phyloP scores from a whole-genome alignment of 2,797 vertebrate species.

The Mycteria americana region DNA sequence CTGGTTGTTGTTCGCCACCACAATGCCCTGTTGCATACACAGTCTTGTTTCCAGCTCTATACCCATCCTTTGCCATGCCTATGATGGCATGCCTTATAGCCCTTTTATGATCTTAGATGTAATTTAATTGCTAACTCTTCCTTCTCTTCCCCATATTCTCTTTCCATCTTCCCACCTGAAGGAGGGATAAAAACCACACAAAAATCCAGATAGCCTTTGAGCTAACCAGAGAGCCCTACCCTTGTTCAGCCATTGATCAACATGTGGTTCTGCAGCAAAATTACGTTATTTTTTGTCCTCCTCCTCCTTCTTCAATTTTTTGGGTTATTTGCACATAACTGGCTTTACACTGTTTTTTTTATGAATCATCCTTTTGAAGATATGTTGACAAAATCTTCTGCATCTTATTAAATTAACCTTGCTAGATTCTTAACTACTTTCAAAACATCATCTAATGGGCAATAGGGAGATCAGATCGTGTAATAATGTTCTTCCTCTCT shows the following conservation, averaged over 20 bases:
- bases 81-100: background rate
- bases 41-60: background rate
- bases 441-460: accelerated
- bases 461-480: background rate
- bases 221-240: background rate
- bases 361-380: background rate
- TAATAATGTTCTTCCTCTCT: background rate
- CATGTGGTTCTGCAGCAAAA: background rate
- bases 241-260: background rate
- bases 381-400: background rate
- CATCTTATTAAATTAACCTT: background rate
- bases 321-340: background rate
- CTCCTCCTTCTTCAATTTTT: background rate
- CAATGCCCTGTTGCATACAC: background rate
- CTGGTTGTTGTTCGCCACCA: accelerated
- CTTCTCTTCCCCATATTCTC: background rate
- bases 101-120: background rate
- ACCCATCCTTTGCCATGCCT: accelerated
- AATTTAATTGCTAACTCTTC: background rate
- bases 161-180: background rate
- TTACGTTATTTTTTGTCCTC: background rate
- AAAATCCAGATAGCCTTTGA: background rate
- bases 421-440: background rate
- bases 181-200: background rate
- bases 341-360: accelerated